Base-by-base conservation (phyloP, 1,140 invertebrate genomes). In the Drosophila nikananu region DNA sequence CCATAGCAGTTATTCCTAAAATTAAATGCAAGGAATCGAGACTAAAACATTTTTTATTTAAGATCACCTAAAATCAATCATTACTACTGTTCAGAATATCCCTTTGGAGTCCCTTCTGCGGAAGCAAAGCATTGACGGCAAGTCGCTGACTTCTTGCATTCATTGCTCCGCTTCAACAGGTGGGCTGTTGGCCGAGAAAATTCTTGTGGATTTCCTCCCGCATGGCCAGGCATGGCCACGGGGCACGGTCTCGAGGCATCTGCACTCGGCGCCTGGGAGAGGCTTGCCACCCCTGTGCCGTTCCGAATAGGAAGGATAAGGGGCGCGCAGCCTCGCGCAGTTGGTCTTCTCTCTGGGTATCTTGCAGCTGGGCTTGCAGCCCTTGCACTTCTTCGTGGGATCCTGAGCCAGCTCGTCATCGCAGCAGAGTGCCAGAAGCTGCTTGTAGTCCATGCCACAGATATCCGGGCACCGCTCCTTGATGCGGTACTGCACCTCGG, bases 221-320 rank as follows among this genome's bases (percentile, higher is more conserved):
- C 10, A 77, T 0, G 8, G 17, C n/a, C 21, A 60, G 17, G n/a
- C 75, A 77, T 3, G n/a, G n/a, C n/a, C n/a, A n/a, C 13, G 7
- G 5, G 62, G 17, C 3, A 37, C 21, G 1, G 12, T 7, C 1
- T 49, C 17, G 3, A 8, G 17, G n/a, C 73, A 68, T 2, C 19
- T 9, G 7, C 80, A 80, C 27, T 83, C 76, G 0, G 5, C 51
- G 0, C 7, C 2, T 0, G 46, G 61, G 0, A 15, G 13, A 0
- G 25, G 39, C 8, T 48, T 49, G 0, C 9, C 2, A 9, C 32
- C 32, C 1, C 10, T 27, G 3, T 5, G 2, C 8, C 0, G 0
- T 12, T 86, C 83, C 12, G 83, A 80, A 3, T 25, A 86, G 4
- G 79, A 76, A 0, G 49, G 71, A 44, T 23, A 37, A 0, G 83